phyloP scores from a whole-genome alignment of 2,797 vertebrate species.

The Sebastes nivosus region DNA sequence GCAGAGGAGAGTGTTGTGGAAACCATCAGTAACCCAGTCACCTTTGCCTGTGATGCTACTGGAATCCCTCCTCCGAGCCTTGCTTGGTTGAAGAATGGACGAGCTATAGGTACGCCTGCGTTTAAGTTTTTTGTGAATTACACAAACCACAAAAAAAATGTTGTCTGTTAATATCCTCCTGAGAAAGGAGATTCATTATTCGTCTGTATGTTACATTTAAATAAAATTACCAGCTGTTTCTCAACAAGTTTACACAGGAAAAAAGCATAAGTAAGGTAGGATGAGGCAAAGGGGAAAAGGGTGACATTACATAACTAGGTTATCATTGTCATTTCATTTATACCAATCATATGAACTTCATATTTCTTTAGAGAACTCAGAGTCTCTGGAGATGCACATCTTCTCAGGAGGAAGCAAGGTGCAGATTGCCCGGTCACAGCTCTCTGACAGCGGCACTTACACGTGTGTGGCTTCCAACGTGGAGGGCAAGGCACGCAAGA shows the following conservation, averaged over 20 bases:
- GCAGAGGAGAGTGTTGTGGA: conserved; percentile 84
- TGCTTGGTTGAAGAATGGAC: conserved; percentile 90
- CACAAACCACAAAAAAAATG: neutral
- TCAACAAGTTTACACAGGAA: neutral
- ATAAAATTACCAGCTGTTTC: neutral
- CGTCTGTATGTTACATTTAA: neutral
- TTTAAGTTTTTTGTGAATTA: neutral
- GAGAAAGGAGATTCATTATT: neutral
- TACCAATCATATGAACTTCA: neutral
- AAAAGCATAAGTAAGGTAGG: neutral
- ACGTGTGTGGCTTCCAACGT: conserved; percentile 91
- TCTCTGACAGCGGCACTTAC: conserved; percentile 89
- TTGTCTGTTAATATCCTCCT: neutral
- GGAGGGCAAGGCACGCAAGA: conserved; percentile 91
- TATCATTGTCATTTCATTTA: neutral
- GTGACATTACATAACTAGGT: neutral
- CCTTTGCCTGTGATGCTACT: conserved; percentile 89
- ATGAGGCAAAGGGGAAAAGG: neutral
- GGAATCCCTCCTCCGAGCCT: conserved; percentile 93
- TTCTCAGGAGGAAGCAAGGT: conserved; percentile 93
- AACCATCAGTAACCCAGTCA: conserved; percentile 90
- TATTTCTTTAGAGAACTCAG: conserved; percentile 84
- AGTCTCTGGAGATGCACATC: conserved; percentile 92
- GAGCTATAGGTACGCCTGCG: conserved; percentile 84
- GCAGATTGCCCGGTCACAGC: conserved; percentile 90